Conservation (phyloP, 2,797 vertebrate genomes). For the Rhabdomys pumilio region DNA sequence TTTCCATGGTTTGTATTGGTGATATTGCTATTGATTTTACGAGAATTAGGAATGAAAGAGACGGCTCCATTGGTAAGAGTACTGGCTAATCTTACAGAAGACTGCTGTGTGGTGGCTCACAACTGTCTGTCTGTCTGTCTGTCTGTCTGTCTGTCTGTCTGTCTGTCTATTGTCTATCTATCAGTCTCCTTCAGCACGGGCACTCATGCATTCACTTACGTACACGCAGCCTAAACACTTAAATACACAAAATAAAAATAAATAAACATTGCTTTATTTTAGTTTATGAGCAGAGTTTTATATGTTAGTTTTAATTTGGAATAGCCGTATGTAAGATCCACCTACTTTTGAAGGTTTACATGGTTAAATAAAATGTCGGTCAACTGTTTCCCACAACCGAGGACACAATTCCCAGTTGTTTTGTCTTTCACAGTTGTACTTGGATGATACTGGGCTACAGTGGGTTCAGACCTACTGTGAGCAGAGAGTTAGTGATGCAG, state of each 20-base stretch:
- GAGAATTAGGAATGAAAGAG: not conserved
- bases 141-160: too few relatives aligned
- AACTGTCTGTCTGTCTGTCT: not conserved
- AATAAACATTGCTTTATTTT: not conserved
- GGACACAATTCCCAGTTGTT: not conserved
- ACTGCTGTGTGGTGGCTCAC: not conserved
- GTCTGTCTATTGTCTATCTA: too few relatives aligned
- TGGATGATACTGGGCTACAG: not conserved
- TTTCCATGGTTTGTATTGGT: constrained; percentile 14
- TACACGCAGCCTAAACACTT: not conserved
- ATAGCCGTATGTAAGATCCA: not conserved
- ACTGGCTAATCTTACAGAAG: not conserved
- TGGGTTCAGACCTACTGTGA: not conserved
- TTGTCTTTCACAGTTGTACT: not conserved
- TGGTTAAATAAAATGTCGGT: constrained; percentile 51
- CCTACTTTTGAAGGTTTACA: constrained; percentile 16
- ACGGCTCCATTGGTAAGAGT: not conserved
- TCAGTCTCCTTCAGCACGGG: not conserved
- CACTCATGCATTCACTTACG: not conserved
- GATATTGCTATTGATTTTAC: not conserved
- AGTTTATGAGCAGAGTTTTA: not conserved
- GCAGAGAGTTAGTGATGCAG: not conserved
- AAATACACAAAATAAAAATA: not conserved
- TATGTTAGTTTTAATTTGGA: constrained; percentile 42
- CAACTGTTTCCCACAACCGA: constrained; percentile 6